Percentiles rank a stretch among this genome's conserved stretches.
Conservation (phyloP, 1,140 invertebrate genomes). For the Drosophila kurseongensis region DNA sequence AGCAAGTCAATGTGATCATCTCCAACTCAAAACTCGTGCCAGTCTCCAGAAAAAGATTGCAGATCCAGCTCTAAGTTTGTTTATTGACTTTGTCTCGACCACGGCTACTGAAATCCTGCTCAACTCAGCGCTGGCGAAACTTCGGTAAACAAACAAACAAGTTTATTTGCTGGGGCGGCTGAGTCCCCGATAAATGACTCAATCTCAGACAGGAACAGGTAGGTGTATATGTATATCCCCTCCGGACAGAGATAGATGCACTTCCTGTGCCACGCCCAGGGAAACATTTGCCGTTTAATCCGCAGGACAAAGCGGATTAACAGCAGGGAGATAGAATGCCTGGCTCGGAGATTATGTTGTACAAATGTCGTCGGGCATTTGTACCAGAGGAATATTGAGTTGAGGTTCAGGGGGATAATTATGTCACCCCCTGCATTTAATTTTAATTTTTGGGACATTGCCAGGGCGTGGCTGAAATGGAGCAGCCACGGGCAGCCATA, state of each 20-base stretch:
- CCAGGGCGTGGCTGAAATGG: constrained; percentile 70
- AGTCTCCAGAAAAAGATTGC: constrained; percentile 2
- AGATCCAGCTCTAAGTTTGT: constrained; percentile 27
- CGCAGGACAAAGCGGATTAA: constrained; percentile 66
- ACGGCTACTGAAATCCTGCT: constrained; percentile 36
- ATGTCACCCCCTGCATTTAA: constrained; percentile 36
- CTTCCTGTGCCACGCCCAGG: constrained; percentile 76
- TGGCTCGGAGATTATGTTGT: constrained; percentile 67
- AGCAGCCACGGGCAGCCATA: constrained; percentile 33
- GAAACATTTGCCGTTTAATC: constrained; percentile 67
- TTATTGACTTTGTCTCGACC: constrained; percentile 41
- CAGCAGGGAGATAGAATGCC: constrained; percentile 11
- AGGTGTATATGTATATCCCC: constrained; percentile 6
- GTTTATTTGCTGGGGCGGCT: constrained; percentile 45
- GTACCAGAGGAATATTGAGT: background rate
- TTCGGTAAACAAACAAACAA: constrained; percentile 71
- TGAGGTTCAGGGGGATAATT: constrained; percentile 9
- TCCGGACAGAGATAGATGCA: constrained; percentile 31
- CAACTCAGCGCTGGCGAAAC: constrained; percentile 29
- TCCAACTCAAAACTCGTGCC: constrained; percentile 35
- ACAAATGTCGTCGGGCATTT: constrained; percentile 67
- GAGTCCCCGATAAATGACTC: constrained; percentile 4
- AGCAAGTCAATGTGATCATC: background rate
- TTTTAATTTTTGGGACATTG: constrained; percentile 33
- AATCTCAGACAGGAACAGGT: constrained; percentile 24